Evolutionary conservation across 2,797 vertebrate genomes (phyloP).

Genomic region (Anas capensis): DNA sequence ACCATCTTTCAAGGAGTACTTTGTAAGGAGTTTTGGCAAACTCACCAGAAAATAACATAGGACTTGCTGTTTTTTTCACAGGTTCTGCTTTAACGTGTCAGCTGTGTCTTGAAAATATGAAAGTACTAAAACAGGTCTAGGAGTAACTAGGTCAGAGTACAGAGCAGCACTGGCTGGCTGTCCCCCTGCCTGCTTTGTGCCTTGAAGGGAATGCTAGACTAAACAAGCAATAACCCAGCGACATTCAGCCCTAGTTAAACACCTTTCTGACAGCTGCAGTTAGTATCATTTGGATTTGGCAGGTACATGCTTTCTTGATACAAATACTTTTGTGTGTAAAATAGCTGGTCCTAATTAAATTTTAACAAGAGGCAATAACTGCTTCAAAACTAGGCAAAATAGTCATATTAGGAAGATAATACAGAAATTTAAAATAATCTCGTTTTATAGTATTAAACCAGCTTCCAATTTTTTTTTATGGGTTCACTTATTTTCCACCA

Average conservation of each 20-base stretch:
- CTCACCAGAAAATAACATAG: neutral
- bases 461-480: neutral
- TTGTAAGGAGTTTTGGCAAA: neutral
- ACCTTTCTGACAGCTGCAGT: neutral
- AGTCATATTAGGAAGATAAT: neutral
- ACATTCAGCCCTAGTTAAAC: neutral
- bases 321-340: slow-evolving; percentile 27
- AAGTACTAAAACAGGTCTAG: neutral
- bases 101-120: neutral
- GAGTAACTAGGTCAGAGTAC: neutral
- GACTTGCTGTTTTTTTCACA: neutral
- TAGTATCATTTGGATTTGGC: neutral
- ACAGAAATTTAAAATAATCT: slow-evolving; percentile 27
- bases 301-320: neutral
- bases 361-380: slow-evolving; percentile 8
- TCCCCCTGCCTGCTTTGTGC: neutral
- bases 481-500: neutral
- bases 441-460: neutral
- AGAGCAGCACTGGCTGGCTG: neutral
- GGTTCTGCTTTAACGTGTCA: neutral
- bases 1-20: neutral
- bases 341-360: slow-evolving; percentile 24
- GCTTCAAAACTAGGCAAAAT: slow-evolving; percentile 6
- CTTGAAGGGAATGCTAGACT: neutral
- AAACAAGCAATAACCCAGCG: neutral